phyloP scores from a whole-genome alignment of 1,140 invertebrate species.

The Diachasmimorpha longicaudata region DNA sequence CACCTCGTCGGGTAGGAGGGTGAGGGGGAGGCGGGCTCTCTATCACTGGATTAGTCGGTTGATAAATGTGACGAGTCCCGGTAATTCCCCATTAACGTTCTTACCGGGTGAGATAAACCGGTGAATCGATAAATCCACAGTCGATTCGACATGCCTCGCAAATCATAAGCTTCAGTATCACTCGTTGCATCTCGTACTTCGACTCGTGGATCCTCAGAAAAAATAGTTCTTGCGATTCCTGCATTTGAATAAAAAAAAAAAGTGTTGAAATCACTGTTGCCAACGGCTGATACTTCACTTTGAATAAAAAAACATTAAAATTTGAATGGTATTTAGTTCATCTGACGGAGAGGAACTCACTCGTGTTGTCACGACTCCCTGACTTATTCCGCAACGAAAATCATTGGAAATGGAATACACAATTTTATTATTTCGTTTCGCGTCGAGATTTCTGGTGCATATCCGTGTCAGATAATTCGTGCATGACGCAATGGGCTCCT shows the following conservation, averaged over 20 bases:
- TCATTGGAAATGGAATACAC: conserved; percentile 2
- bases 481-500: conserved; percentile 20
- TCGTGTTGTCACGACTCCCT: conserved; percentile 19
- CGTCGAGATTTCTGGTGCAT: conserved; percentile 21
- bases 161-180: conserved; percentile 38
- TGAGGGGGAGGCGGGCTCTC: conserved; percentile 32
- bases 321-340: not conserved
- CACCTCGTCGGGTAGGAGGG: conserved; percentile 37
- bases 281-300: not conserved
- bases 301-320: not conserved
- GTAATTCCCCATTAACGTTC: conserved; percentile 54
- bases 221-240: too few relatives aligned
- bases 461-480: conserved; percentile 28
- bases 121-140: conserved; percentile 43
- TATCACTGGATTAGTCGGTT: conserved; percentile 21
- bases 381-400: not conserved
- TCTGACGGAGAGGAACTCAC: not conserved
- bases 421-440: not conserved
- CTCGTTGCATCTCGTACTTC: not conserved
- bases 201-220: too few relatives aligned
- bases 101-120: conserved; percentile 40
- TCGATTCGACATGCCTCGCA: conserved; percentile 46
- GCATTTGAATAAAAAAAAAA: too few relatives aligned
- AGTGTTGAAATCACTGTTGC: too few relatives aligned
- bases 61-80: conserved; percentile 31